Evolutionary conservation across 2,888 invertebrate species (phyloP), one percentile per base, ranked within the genome.

Genomic region (Oxytorus armatus): DNA sequence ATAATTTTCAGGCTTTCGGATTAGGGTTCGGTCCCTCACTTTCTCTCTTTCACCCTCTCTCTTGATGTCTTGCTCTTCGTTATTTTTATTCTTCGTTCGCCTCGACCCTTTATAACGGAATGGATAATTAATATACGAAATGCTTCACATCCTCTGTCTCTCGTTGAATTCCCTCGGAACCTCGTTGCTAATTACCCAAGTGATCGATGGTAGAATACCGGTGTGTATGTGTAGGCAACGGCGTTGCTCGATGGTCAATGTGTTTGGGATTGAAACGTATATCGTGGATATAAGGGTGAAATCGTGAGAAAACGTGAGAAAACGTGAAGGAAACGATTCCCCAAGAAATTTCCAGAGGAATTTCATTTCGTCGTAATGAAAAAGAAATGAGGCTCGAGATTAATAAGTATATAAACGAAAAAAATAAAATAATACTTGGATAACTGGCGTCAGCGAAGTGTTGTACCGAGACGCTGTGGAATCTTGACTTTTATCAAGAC

Each of bases 121-220:
- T 7, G 7, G 36, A 29, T 25, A 63, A 63, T 29, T 36, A 36
- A 4, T 3, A 23, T 18, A 10, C 36, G 2, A 39, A 51, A 14
- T 36, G 5, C 29, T 4, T 23, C 14, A 2, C 21, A 11, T 16
- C 4, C 25, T 25, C 5, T 16, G 14, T 25, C 51, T 42, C 47
- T 10, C 65, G 66, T 53, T 72, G 49, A 23, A 53, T 59, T 73
- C 23, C 57, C 44, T 66, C 36, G 29, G 53, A 14, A 42, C 8
- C 10, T 11, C n/a, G 51, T 42, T 23, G 44, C 72, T 72, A 66
- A 73, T 77, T 77, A 73, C 65, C 29, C 39, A 33, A 59, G 25
- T 66, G 72, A 73, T 77, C 59, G 66, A 77, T 73, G 77, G 18
- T 18, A 49, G 25, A 25, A 59, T 36, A 14, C 49, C 10, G 23